Percentiles rank a stretch among this genome's conserved stretches.
These are phyloP conservation scores for Ariopsis seemanni DNA, from an alignment of 2,113 vertebrate species.

Conservation along the genomic window DNA sequence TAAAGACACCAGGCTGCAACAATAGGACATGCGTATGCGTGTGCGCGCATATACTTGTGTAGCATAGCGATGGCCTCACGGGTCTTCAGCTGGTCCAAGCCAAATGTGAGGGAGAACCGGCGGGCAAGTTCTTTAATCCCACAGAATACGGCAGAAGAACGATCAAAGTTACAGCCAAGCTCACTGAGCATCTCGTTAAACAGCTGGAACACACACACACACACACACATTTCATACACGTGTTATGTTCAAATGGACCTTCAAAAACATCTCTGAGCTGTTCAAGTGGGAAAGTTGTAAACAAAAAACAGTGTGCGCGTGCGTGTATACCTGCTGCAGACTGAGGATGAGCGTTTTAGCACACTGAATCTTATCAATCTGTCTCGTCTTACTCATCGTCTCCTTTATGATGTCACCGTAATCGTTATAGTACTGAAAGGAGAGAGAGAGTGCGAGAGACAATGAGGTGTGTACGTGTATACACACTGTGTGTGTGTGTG, in stretches of 20 bases:
- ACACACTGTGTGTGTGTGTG: not conserved
- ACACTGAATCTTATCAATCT: constrained; percentile 98
- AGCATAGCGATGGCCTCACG: constrained; percentile 98
- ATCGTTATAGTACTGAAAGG: constrained; percentile 94
- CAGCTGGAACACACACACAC: constrained; percentile 72
- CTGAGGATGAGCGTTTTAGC: constrained; percentile 98
- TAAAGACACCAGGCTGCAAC: not conserved
- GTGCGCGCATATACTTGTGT: constrained; percentile 86
- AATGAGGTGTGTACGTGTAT: not conserved
- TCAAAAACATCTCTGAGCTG: not conserved
- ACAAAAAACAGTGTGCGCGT: not conserved
- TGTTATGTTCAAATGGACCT: not conserved
- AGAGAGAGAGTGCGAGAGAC: constrained; percentile 32
- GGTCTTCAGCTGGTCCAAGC: constrained; percentile 97
- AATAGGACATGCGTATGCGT: not conserved
- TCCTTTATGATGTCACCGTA: constrained; percentile 99
- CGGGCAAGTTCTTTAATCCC: constrained; percentile 97
- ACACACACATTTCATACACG: not conserved
- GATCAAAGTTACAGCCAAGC: constrained; percentile 92
- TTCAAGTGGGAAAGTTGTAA: not conserved
- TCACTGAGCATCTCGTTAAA: constrained; percentile 99
- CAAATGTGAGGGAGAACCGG: constrained; percentile 96
- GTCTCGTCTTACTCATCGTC: constrained; percentile 98
- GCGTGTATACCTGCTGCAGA: constrained; percentile 87
- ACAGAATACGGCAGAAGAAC: constrained; percentile 91